A percentile compares a stretch with the other conserved stretches of the same genome.
phyloP scores from a whole-genome alignment of 2,113 vertebrate genomes.

The Phyllostomus hastatus region DNA sequence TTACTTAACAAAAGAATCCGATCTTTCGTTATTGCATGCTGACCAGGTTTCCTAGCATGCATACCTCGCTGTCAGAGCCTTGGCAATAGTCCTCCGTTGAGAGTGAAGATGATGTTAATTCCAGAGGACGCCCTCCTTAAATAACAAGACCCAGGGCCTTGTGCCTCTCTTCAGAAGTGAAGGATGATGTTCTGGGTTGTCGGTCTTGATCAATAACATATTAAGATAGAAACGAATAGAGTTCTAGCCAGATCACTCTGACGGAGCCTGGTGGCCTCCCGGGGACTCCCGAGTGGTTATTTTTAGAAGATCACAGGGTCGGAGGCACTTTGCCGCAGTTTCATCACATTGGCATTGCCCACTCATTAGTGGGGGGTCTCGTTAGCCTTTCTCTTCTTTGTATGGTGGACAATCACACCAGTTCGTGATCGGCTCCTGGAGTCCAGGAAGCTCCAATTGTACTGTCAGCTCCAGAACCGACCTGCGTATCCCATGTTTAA shows the following conservation, averaged over 20 bases:
- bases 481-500: neutral
- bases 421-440: neutral
- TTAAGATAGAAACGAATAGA: neutral
- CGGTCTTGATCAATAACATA: conserved; percentile 47
- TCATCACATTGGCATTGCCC: neutral
- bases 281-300: neutral
- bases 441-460: neutral
- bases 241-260: neutral
- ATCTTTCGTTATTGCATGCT: conserved; percentile 36
- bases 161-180: conserved; percentile 13
- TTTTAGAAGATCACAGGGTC: neutral
- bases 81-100: conserved; percentile 22
- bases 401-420: neutral
- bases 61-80: conserved; percentile 13
- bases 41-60: conserved; percentile 14
- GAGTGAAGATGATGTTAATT: conserved; percentile 9
- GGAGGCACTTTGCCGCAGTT: neutral
- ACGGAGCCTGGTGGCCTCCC: neutral
- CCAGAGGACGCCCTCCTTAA: conserved; percentile 39
- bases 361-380: neutral
- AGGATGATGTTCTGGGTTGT: conserved; percentile 10
- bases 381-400: neutral
- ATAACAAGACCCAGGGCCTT: neutral
- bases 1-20: neutral
- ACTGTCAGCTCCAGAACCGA: neutral